Evolutionary conservation across 2,113 vertebrate species (phyloP).

Genomic region (Halcyon senegalensis): DNA sequence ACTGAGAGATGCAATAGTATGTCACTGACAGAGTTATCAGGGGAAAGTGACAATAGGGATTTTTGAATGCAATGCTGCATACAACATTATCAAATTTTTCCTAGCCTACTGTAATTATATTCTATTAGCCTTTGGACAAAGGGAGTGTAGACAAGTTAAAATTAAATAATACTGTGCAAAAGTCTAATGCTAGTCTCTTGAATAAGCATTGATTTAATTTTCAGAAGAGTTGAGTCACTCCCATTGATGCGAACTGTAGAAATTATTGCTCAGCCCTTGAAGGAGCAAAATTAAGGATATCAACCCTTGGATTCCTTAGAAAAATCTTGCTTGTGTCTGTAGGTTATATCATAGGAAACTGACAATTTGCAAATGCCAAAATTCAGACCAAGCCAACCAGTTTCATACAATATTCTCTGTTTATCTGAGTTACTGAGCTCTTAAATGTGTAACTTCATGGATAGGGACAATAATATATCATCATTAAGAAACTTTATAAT

Average conservation of each 20-base stretch:
- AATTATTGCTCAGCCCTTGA: neutral
- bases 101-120: slow-evolving; percentile 4
- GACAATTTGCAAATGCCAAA: neutral
- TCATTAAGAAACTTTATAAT: neutral
- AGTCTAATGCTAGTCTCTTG: neutral
- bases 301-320: neutral
- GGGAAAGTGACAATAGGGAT: neutral
- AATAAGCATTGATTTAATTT: slow-evolving; percentile 27
- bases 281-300: neutral
- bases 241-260: neutral
- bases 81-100: slow-evolving; percentile 24
- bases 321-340: neutral
- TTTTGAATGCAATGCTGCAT: slow-evolving; percentile 20
- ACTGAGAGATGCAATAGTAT: neutral
- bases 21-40: neutral
- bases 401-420: neutral
- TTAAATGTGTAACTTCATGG: neutral
- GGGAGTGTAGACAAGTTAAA: slow-evolving; percentile 12
- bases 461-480: neutral
- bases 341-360: neutral
- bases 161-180: slow-evolving; percentile 6
- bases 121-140: slow-evolving; percentile 41
- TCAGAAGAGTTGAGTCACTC: neutral
- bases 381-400: neutral
- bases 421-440: neutral